Base-by-base conservation (phyloP, 2,797 vertebrate genomes). In the Alcedo atthis region DNA sequence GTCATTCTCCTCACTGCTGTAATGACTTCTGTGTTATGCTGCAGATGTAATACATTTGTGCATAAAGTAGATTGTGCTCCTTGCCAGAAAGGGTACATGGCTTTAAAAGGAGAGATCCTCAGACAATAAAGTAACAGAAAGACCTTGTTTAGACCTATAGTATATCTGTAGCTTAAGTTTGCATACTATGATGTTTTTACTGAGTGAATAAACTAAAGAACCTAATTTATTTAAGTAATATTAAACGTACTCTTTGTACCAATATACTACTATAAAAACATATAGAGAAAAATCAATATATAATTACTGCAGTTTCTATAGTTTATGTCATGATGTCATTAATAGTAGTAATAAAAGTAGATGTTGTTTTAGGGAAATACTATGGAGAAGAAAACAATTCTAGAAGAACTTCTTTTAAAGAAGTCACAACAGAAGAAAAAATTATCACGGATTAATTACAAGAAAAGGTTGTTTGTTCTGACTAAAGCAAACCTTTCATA, bases 401-500 rank as follows among this genome's bases (percentile, higher is more conserved):
- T 97, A 81, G 95, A 97, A 93, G 94, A 97, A 87, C 42, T 97
- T 42, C 93, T 98, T 90, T 85, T 97, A 76, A 98, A 98, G 92
- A 97, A 94, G 87, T 97, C 97, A 62, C 97, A 98, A 68, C 95
- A 97, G 84, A 98, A 98, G 94, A 97, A 97, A 94, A 98, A 96
- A 92, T 96, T 96, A 67, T 97, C 97, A 46, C 94, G 91, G 58
- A 87, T 76, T 78, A 97, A 97, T 92, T 97, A 97, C 93, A 98
- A 97, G 89, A 95, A 96, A 59, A 85, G 87, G 1, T 89, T 97
- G 66, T 97, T 98, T 93, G 90, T 97, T 90, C 95, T 98, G 74
- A 97, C 74, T 4, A 97, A 96, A 95, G 77, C 75, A 91, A 94
- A 63, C 12, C 93, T 96, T 89, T 96, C 93, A 57, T 97, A 97